Evolutionary conservation across 2,888 invertebrate genomes (phyloP), one percentile per base, ranked within the genome.

Genomic region (Branchellion lobata): DNA sequence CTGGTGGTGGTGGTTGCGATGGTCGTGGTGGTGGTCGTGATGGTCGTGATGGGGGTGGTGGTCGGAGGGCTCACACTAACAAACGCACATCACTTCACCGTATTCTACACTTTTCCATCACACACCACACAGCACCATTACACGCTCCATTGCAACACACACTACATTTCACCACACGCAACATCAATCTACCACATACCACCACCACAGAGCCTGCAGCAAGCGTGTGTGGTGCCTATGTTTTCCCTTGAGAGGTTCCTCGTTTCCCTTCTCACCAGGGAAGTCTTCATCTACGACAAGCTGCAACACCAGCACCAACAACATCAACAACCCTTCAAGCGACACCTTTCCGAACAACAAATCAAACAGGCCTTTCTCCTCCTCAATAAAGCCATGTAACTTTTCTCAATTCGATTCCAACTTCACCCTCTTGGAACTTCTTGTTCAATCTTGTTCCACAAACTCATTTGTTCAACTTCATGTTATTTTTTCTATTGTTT

Each of bases 181-280:
- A 75, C 27, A 8, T 11, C 5, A 24, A n/a, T n/a, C n/a, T n/a
- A n/a, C n/a, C n/a, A n/a, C n/a, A n/a, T 14, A 40, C 40, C 40
- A 40, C 40, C 40, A 40, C 40, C 40, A 40, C 85, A 93, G 93
- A 92, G 93, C 84, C 90, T 95, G 80, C 91, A 92, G 80, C 91
- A 91, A 57, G 94, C 93, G 85, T 92, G 93, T 86, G 95, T 96
- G 87, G 94, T 95, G 11, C 92, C 94, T 0, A 93, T 94, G 90
- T 95, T 96, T 87, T 93, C 95, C 0, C 89, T 94, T 83, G 94
- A 95, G 85, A 91, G 92, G 84, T 88, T 96, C 57, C 87, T 96
- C 18, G 90, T 94, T 82, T 91, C 92, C 61, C 91, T 94, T 82
- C 92, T 92, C 1, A 90, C 90, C 53, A 93, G 93, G 87, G 86